A percentile compares a stretch with the other conserved stretches of the same genome.
Evolutionary conservation across 1,140 invertebrate genomes (phyloP).

Genomic region (Megathymus violae): DNA sequence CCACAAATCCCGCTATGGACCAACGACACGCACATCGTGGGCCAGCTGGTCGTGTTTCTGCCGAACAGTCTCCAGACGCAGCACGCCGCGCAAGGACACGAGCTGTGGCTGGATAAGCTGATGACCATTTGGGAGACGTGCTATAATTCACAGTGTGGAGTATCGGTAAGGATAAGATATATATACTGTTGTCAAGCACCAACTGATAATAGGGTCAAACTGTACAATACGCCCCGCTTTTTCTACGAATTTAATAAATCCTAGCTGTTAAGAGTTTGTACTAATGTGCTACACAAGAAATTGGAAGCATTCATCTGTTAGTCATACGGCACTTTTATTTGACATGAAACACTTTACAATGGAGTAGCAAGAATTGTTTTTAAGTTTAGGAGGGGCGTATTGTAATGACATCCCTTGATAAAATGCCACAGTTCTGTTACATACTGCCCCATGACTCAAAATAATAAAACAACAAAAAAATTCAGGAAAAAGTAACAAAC

Average conservation of each 20-base stretch:
- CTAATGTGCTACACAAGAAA: not conserved
- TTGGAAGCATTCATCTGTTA: not conserved
- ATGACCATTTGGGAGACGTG: slow-evolving; percentile 91
- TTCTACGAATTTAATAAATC: not conserved
- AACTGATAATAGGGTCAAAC: not conserved
- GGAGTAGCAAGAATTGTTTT: not conserved
- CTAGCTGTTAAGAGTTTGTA: not conserved
- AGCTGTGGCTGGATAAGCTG: slow-evolving; percentile 94
- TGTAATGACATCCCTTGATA: not conserved
- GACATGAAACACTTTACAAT: not conserved
- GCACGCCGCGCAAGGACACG: slow-evolving; percentile 86
- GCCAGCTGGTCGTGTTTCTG: slow-evolving; percentile 90
- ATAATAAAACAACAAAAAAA: not conserved
- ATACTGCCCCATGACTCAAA: not conserved
- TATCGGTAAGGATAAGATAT: slow-evolving; percentile 84
- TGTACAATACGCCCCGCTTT: not conserved
- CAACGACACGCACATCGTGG: slow-evolving; percentile 85
- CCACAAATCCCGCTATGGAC: slow-evolving; percentile 90
- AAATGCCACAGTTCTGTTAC: not conserved
- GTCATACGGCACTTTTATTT: not conserved
- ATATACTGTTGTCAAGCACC: too few relatives aligned
- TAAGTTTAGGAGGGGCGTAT: not conserved
- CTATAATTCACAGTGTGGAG: slow-evolving; percentile 88
- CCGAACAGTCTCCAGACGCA: slow-evolving; percentile 88
- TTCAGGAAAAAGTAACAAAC: too few relatives aligned